Base-by-base conservation (phyloP, 1,140 invertebrate genomes). In the Diorhabda elongata region DNA sequence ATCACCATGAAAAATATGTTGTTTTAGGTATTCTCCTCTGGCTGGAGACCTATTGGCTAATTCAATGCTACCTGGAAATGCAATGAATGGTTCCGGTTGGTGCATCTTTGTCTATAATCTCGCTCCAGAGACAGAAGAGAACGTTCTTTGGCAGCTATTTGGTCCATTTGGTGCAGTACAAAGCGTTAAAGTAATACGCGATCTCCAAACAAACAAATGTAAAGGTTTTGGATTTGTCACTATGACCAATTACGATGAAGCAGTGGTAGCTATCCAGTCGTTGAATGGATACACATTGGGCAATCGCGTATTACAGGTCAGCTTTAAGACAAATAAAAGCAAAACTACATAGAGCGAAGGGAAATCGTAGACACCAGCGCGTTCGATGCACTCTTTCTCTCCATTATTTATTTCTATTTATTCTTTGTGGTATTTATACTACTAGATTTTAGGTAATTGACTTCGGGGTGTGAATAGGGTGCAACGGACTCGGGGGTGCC, bases 181-280 rank as follows among this genome's bases (percentile, higher is more conserved):
- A 83, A 96, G 93, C 79, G 97, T 99, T 44, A 99, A 99, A 86
- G 93, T 97, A 64, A 98, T 99, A 78, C 90, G 97, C 70, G 97
- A 99, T 84, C 88, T 96, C 78, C 94, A 98, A 83, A 98, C 97
- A 70, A 97, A 98, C 85, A 99, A 99, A 84, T 99, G 98, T 88
- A 99, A 98, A 85, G 98, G 98, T 75, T 99, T 98, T 82, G 98
- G 96, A n/a, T 98, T 99, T 83, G 97, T 99, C 69, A 98, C 96
- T 66, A 99, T 99, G 98, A 98, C 96, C 77, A 98, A 98, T 83
- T 99, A 99, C 84, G 97, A 99, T 82, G 97, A 99, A 81, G 96
- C 97, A 8, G 90, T 98, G 42, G 92, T 97, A 70, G 97, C 98
- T 65, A 99, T 99, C 77, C 95, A 97, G 83, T 96, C 94, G 71